These are phyloP conservation scores for Drosophila pectinifera DNA, from an alignment of 1,140 invertebrate species.

Conservation along the genomic window DNA sequence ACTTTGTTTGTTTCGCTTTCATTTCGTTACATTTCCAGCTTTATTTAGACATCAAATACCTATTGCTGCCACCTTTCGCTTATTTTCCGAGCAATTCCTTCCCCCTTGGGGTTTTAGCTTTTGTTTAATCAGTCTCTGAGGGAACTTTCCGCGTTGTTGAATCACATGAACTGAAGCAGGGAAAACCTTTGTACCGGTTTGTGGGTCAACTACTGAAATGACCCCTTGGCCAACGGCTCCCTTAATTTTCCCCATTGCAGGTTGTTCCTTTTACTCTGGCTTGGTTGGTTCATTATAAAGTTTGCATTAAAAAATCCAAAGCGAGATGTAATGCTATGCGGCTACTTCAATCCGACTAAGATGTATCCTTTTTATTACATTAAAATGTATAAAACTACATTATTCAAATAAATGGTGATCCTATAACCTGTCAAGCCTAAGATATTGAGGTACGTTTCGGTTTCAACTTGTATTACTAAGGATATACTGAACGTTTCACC, in stretches of 20 bases:
- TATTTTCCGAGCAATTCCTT: constrained; percentile 28
- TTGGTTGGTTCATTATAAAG: constrained; percentile 27
- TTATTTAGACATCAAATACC: neutral
- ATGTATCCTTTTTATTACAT: neutral
- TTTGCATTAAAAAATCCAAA: constrained; percentile 25
- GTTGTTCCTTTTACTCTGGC: constrained; percentile 26
- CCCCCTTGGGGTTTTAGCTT: constrained; percentile 41
- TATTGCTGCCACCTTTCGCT: constrained; percentile 35
- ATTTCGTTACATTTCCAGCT: constrained; percentile 2
- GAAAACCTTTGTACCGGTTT: constrained; percentile 54
- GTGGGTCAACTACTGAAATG: constrained; percentile 63
- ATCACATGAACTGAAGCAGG: constrained; percentile 22
- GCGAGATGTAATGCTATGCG: constrained; percentile 6
- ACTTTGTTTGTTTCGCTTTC: constrained; percentile 13
- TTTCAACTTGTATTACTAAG: neutral
- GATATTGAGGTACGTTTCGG: neutral
- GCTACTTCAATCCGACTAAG: neutral
- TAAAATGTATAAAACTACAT: neutral
- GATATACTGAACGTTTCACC: neutral
- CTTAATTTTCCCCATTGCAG: constrained; percentile 20
- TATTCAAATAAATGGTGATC: no score
- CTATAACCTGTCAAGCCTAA: no score
- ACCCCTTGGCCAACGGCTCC: constrained; percentile 37
- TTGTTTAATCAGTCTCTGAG: constrained; percentile 62
- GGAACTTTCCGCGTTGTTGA: constrained; percentile 40